Evolutionary conservation across 2,113 vertebrate genomes (phyloP), one percentile per base, ranked within the genome.

Genomic region (Sinocyclocheilus anophthalmus): DNA sequence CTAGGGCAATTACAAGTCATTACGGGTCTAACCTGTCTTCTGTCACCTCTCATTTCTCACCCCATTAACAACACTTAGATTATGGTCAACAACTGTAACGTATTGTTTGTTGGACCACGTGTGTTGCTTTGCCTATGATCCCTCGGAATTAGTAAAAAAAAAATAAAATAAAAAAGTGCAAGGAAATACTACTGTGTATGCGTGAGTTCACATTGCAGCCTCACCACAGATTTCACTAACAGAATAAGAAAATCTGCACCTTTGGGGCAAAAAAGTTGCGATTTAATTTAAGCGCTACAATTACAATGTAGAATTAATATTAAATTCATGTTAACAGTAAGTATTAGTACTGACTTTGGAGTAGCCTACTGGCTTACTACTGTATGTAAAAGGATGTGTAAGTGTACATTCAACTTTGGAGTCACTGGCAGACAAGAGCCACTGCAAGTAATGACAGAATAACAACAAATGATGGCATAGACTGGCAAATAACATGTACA

Each of bases 401-500:
- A 53, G 50, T 53, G 14, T 79, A 61, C 20, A 37, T 55, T 61
- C 22, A 14, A 26, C 7, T 1, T 24, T 16, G 33, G 55, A 3
- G 57, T 63, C 20, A 63, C 4, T 63, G 33, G 7, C 22, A 63
- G 37, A 80, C 37, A 14, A 55, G 53, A 37, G 37, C 76, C 26
- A 16, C 48, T 5, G 18, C 20, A 37, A 53, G 18, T 39, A 57
- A 42, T 81, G 22, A 63, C 22, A 16, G 37, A 45, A 81, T 3
- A 55, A 65, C 55, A 42, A 22, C 48, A 63, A 50, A 18, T 33
- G 77, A 9, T 78, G 87, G 33, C 22, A 55, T 69, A 69, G 80
- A 22, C 84, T 79, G 83, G 86, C 79, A 57, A 78, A 85, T 86
- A 81, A 81, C 80, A 59, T n/a, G n/a, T 89, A 90, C 90, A 88